These are phyloP conservation scores for Aplysina aerophoba DNA, from an alignment of 37 sponge, comb jelly and placozoan species.

Conservation along the genomic window DNA sequence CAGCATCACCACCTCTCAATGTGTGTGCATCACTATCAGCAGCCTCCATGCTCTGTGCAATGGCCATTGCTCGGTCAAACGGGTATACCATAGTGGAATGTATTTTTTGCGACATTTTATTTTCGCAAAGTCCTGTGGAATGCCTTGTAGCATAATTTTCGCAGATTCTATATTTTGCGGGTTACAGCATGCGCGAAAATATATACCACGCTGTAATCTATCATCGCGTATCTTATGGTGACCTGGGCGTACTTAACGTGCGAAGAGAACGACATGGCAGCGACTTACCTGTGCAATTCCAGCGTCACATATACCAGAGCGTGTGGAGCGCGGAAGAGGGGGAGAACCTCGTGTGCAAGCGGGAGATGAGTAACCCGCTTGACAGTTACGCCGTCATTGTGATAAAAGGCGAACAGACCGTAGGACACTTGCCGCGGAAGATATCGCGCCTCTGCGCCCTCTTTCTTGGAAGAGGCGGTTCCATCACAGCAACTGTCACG, in stretches of 20 bases:
- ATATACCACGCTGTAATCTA: background rate
- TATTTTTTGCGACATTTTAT: slow-evolving; percentile 23
- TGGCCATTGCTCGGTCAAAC: no score
- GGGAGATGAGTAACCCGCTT: slow-evolving; percentile 32
- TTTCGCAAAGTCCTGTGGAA: slow-evolving; percentile 7
- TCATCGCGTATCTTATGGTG: background rate
- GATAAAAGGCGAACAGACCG: slow-evolving; percentile 18
- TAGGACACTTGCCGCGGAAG: slow-evolving; percentile 33
- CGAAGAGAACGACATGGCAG: slow-evolving; percentile 24
- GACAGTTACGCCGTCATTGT: slow-evolving; percentile 20
- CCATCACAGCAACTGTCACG: slow-evolving; percentile 26
- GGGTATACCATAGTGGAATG: no score
- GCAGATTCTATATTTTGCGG: slow-evolving; percentile 10
- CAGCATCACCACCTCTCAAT: no score
- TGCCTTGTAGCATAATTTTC: background rate
- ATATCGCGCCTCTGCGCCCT: slow-evolving; percentile 32
- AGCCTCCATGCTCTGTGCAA: no score
- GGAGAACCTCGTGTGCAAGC: slow-evolving; percentile 31
- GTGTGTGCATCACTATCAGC: no score
- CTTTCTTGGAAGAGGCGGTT: slow-evolving; percentile 26
- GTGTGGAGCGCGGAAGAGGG: slow-evolving; percentile 36
- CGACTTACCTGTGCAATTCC: slow-evolving; percentile 29
- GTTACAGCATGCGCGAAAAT: slow-evolving; percentile 23
- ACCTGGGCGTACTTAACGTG: background rate
- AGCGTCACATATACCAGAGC: slow-evolving; percentile 26